Evolutionary conservation across 2,113 vertebrate species (phyloP).

Genomic region (Menidia beryllina): DNA sequence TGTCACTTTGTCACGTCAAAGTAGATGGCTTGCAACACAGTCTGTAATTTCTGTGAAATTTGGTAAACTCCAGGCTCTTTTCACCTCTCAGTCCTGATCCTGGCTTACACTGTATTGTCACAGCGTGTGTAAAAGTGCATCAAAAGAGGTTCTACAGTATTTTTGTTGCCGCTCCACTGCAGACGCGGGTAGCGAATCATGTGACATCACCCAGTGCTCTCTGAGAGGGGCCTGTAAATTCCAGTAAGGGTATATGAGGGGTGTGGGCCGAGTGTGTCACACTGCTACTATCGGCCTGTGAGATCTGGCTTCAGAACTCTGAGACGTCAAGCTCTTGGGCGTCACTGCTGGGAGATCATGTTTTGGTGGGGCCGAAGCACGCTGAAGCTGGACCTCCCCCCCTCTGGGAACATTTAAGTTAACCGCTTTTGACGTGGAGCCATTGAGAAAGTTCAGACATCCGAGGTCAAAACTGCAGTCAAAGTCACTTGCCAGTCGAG

Average conservation of each 20-base stretch:
- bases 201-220: constrained; percentile 74
- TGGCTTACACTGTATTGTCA: constrained; percentile 3
- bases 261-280: constrained; percentile 69
- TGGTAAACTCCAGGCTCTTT: neutral
- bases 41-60: neutral
- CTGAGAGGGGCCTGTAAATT: constrained; percentile 76
- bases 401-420: constrained; percentile 63
- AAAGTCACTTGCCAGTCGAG: constrained; percentile 17
- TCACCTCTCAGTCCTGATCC: neutral
- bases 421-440: constrained; percentile 53
- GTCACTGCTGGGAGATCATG: constrained; percentile 57
- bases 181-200: constrained; percentile 55
- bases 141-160: constrained; percentile 13
- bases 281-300: constrained; percentile 63
- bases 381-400: constrained; percentile 46
- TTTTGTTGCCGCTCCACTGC: constrained; percentile 20
- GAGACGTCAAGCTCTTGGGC: constrained; percentile 62
- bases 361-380: constrained; percentile 54
- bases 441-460: constrained; percentile 58
- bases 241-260: constrained; percentile 70
- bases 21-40: neutral
- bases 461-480: constrained; percentile 30
- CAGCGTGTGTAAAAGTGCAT: constrained; percentile 21
- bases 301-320: constrained; percentile 54
- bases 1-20: neutral